Conservation (phyloP, 2,113 vertebrate species). For the Zosterops lateralis region DNA sequence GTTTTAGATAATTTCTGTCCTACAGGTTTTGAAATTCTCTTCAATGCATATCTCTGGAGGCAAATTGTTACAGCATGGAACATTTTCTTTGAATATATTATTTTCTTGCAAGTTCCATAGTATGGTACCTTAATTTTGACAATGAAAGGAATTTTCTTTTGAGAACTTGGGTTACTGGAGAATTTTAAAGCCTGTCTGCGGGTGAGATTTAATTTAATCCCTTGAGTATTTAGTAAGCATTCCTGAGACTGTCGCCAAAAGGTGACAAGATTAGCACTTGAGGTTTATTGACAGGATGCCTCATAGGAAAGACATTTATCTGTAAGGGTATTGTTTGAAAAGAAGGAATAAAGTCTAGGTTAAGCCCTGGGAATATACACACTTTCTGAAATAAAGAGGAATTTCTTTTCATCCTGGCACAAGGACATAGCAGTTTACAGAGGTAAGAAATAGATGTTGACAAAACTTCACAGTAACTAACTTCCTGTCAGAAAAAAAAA, state of each 20-base stretch:
- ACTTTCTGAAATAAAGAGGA: slow-evolving; percentile 31
- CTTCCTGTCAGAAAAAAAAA: not conserved
- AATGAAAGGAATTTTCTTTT: slow-evolving; percentile 73
- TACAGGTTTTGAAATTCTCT: not conserved
- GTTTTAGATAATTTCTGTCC: slow-evolving; percentile 3
- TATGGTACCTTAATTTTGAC: slow-evolving; percentile 59
- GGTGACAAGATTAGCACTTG: slow-evolving; percentile 71
- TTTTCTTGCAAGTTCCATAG: slow-evolving; percentile 55
- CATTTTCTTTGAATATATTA: slow-evolving; percentile 42
- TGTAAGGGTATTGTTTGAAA: slow-evolving; percentile 44
- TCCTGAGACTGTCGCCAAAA: slow-evolving; percentile 67
- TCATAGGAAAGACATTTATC: slow-evolving; percentile 56
- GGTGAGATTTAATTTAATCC: slow-evolving; percentile 77
- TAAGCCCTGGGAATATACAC: slow-evolving; percentile 11
- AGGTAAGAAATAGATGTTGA: slow-evolving; percentile 2
- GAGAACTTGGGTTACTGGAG: slow-evolving; percentile 40
- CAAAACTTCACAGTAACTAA: not conserved
- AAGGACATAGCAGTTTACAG: not conserved
- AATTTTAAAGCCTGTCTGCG: slow-evolving; percentile 69
- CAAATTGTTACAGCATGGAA: slow-evolving; percentile 14
- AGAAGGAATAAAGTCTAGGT: slow-evolving; percentile 17
- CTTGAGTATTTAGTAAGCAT: slow-evolving; percentile 74
- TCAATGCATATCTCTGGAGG: slow-evolving; percentile 9
- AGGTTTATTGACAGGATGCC: slow-evolving; percentile 59
- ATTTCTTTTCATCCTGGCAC: not conserved